Conservation (phyloP, 2,888 invertebrate species). For the Zygaena filipendulae region DNA sequence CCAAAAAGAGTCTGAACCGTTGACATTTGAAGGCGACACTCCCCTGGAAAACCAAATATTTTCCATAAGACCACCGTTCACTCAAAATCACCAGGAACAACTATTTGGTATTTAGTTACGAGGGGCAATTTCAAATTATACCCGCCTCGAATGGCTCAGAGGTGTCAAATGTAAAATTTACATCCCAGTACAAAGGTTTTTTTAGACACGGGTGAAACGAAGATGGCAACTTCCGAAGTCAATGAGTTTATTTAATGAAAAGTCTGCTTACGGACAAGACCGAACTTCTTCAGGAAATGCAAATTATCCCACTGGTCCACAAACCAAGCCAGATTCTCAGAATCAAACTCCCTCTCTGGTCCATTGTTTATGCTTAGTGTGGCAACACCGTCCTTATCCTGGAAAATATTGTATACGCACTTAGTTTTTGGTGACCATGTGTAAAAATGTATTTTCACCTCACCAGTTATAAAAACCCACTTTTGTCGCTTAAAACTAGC, state of each 20-base stretch:
- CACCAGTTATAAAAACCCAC: too few relatives aligned
- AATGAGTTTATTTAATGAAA: too few relatives aligned
- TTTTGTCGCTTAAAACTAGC: too few relatives aligned
- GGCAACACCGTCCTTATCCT: constrained; percentile 41
- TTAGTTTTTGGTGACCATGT: background rate
- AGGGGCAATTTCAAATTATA: too few relatives aligned
- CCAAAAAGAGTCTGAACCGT: constrained; percentile 27
- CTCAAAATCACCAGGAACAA: too few relatives aligned
- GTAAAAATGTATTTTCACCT: background rate
- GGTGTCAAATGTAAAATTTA: too few relatives aligned
- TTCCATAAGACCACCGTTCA: constrained; percentile 20
- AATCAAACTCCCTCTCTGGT: constrained; percentile 33
- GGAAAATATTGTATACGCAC: constrained; percentile 9
- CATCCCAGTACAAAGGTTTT: too few relatives aligned
- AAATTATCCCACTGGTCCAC: constrained; percentile 45
- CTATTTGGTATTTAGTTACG: too few relatives aligned
- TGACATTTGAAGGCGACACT: constrained; percentile 28
- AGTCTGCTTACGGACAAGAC: constrained; percentile 48
- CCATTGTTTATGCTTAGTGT: constrained; percentile 32
- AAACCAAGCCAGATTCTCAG: constrained; percentile 42
- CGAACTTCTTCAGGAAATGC: constrained; percentile 44
- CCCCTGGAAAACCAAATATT: constrained; percentile 22
- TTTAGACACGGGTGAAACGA: too few relatives aligned
- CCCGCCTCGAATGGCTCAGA: too few relatives aligned
- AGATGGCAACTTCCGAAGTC: too few relatives aligned